Evolutionary conservation across 2,797 vertebrate genomes (phyloP).

Genomic region (Centropyge bicolor): DNA sequence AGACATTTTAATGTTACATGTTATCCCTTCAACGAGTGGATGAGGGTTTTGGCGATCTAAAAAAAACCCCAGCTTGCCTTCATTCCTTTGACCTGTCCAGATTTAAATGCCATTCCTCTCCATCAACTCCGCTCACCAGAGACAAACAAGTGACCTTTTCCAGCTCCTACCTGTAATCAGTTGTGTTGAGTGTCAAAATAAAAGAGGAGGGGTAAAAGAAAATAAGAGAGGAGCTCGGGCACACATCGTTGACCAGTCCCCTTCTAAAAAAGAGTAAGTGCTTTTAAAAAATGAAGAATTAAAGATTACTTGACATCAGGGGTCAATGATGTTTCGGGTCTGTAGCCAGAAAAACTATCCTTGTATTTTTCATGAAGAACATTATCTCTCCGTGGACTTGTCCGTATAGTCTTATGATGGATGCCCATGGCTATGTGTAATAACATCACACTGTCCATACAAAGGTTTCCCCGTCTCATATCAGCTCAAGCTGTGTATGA

Average conservation of each 20-base stretch:
- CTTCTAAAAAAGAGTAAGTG: not conserved
- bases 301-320: constrained; percentile 21
- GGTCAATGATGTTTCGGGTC: constrained; percentile 19
- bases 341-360: constrained; percentile 31
- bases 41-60: constrained; percentile 25
- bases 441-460: constrained; percentile 42
- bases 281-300: constrained; percentile 5
- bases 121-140: constrained; percentile 62
- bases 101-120: constrained; percentile 76
- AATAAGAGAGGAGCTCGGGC: not conserved
- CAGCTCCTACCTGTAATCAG: constrained; percentile 58
- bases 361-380: constrained; percentile 19
- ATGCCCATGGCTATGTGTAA: constrained; percentile 49
- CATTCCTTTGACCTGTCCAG: constrained; percentile 53
- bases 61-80: constrained; percentile 19
- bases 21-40: not conserved
- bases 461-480: constrained; percentile 55
- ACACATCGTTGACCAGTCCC: not conserved
- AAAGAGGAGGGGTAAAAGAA: constrained; percentile 18
- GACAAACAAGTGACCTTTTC: constrained; percentile 79
- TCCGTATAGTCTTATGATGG: constrained; percentile 15
- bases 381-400: constrained; percentile 26
- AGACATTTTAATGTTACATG: too few species aligned
- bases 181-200: constrained; percentile 47
- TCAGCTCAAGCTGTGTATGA: constrained; percentile 60